Percentiles rank a stretch among this genome's conserved stretches.
phyloP scores from a whole-genome alignment of 2,113 vertebrate species.

The Ariopsis seemanni region DNA sequence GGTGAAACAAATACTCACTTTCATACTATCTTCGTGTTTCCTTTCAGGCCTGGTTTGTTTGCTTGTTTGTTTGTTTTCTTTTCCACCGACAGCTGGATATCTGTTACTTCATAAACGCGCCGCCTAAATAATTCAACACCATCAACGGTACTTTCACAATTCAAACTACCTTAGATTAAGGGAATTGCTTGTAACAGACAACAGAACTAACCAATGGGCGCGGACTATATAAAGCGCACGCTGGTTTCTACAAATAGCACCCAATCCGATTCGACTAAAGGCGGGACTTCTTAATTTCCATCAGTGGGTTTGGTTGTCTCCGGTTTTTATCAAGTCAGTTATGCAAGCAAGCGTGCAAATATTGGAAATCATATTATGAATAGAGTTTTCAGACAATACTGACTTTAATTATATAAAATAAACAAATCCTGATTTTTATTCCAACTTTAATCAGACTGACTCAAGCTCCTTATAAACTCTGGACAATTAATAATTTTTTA shows the following conservation, averaged over 20 bases:
- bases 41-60: not conserved
- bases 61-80: slow-evolving; percentile 40
- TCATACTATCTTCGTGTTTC: slow-evolving; percentile 68
- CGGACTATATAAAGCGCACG: not conserved
- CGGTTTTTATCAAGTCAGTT: slow-evolving; percentile 30
- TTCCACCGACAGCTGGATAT: slow-evolving; percentile 41
- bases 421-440: not conserved
- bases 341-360: not conserved
- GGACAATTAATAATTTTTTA: not conserved
- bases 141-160: slow-evolving; percentile 71
- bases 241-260: slow-evolving; percentile 30
- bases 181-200: slow-evolving; percentile 51
- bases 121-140: slow-evolving; percentile 68
- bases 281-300: slow-evolving; percentile 60
- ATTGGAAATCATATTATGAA: not conserved
- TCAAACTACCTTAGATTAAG: slow-evolving; percentile 66
- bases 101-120: slow-evolving; percentile 64
- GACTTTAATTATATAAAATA: not conserved
- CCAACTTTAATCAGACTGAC: not conserved
- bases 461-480: not conserved
- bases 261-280: slow-evolving; percentile 54
- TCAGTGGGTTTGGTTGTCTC: slow-evolving; percentile 59
- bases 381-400: not conserved
- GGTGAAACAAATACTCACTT: slow-evolving; percentile 67
- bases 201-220: slow-evolving; percentile 59